Evolutionary conservation across 2,888 invertebrate species (phyloP), one percentile per base, ranked within the genome.

Genomic region (Punctoribates punctum): DNA sequence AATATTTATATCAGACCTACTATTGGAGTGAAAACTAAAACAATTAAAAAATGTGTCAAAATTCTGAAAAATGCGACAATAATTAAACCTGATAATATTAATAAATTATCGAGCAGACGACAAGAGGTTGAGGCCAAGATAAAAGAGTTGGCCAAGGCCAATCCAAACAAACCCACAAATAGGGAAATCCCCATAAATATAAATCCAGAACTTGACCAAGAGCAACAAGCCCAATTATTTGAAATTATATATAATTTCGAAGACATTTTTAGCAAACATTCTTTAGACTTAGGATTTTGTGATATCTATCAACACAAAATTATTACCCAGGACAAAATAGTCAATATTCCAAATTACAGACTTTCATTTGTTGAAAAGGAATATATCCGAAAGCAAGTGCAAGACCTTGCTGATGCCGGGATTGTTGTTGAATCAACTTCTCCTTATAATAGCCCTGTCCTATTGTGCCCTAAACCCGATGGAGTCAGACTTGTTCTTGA

Each of bases 221-320:
- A 8, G 3, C 34, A 34, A 34, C 3, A 34, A 34, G n/a, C n/a
- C n/a, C n/a, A n/a, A n/a, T n/a, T n/a, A 15, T 60, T 20, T 29
- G 20, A 60, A n/a, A n/a, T n/a, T n/a, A n/a, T n/a, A n/a, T n/a
- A n/a, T n/a, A n/a, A n/a, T n/a, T n/a, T n/a, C n/a, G n/a, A n/a
- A n/a, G n/a, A n/a, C n/a, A n/a, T n/a, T n/a, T n/a, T 60, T 11
- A 27, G 60, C 15, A 60, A 60, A 25, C 60, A 60, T 60, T 25
- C 25, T 4, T 60, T 60, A 60, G 60, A 60, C 15, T 25, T 60
- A 60, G 60, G 60, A 15, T 25, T 8, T 60, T 60, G 60, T 60
- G 29, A 60, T 11, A 8, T 60, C 2, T 20, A 20, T 60, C 8
- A 60, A 27, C 60, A 60, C 11, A 60, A 25, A 17, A 60, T 60